Evolutionary conservation across 2,797 vertebrate species (phyloP).

Genomic region (Halcyon badia): DNA sequence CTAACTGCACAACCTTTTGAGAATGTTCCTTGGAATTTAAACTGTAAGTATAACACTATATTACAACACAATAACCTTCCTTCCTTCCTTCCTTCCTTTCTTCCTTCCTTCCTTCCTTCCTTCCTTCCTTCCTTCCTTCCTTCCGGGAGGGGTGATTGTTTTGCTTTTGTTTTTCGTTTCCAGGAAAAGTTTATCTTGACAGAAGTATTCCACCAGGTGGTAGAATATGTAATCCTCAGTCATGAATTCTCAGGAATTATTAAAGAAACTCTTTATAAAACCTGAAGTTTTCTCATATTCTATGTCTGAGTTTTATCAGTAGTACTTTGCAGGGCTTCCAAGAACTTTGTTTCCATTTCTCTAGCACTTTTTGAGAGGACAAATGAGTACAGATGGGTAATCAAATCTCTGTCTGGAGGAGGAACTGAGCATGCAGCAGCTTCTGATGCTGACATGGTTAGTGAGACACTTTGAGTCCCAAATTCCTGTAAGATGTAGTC

Average conservation of each 20-base stretch:
- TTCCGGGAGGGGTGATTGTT: too few species aligned
- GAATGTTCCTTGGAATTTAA: background rate
- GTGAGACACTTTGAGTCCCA: background rate
- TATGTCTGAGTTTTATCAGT: background rate
- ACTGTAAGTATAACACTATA: background rate
- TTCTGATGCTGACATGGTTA: slow-evolving; percentile 4
- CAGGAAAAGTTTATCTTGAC: background rate
- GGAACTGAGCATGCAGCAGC: background rate
- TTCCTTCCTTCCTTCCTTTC: background rate
- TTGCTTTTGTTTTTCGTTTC: background rate
- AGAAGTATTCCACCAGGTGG: background rate
- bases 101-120: too few species aligned
- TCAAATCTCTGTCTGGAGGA: background rate
- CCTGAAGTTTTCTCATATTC: background rate
- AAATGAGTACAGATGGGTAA: slow-evolving; percentile 1
- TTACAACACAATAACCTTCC: background rate
- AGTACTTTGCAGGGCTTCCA: background rate
- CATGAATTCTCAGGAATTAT: background rate
- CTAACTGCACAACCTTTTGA: background rate
- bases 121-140: background rate
- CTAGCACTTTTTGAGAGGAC: background rate
- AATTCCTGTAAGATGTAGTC: background rate
- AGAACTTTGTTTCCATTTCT: background rate
- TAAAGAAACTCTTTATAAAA: background rate
- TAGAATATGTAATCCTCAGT: background rate